Base-by-base conservation (phyloP, 2,888 invertebrate species). In the Zygogramma bicolorata region DNA sequence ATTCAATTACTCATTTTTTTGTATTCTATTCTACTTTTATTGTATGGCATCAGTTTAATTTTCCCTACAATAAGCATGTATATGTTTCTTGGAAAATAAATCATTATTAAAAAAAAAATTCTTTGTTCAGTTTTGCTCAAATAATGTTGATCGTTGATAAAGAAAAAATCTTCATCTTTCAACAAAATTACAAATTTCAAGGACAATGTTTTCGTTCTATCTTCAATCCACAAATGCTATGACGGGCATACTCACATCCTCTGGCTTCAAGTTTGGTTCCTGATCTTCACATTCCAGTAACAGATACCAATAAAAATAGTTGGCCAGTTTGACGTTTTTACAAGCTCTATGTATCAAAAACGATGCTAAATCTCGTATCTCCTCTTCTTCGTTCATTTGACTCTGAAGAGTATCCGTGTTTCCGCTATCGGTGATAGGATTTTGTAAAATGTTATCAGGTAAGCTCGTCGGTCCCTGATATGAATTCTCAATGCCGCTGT, bases 221-320 rank as follows among this genome's bases (percentile, higher is more conserved):
- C 31, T 6, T 4, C 7, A 31, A 29, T n/a, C 1, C 34, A 2
- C 0, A 18, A 61, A n/a, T 2, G 18, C n/a, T n/a, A n/a, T n/a
- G n/a, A n/a, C n/a, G n/a, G n/a, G 25, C 10, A 6, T 7, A 63
- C 71, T 71, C 58, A 71, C 67, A 67, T 89, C 58, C 84, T 96
- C 95, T 85, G 95, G 94, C 79, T 93, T 93, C 8, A 88, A 89
- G 29, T 89, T 91, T 7, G 89, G 88, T 84, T 94, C 94, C 77
- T 94, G 93, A 86, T 97, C 96, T 87, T 97, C 97, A 86, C 97
- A 96, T 88, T 99, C 99, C 74, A 98, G 95, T 71, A 94, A 91
- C 77, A 97, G 89, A 88, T 97, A 97, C 99, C 99, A 99, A 88
- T 96, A 99, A 80, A 99, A 93, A 87, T 98, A 99, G 89, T 98